Evolutionary conservation across 2,888 invertebrate species (phyloP).

Genomic region (Galerucella calmariensis): DNA sequence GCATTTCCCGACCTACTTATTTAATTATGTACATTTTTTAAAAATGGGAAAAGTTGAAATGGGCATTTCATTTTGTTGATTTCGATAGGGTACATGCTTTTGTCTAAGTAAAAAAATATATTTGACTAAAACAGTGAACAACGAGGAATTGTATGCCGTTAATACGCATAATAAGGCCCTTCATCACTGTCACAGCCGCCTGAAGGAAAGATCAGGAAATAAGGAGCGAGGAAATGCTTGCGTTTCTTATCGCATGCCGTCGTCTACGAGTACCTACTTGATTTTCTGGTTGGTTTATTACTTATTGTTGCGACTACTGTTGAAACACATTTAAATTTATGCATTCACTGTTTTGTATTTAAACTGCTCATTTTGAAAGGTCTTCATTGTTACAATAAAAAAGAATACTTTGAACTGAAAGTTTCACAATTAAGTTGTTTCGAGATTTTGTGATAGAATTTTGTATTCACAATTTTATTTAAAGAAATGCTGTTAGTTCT

Average conservation of each 20-base stretch:
- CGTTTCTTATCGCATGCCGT: conserved; percentile 43
- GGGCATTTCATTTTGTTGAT: neutral
- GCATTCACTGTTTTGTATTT: conserved; percentile 41
- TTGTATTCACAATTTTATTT: no score
- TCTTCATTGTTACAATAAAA: neutral
- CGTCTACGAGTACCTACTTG: conserved; percentile 48
- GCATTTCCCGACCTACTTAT: no score
- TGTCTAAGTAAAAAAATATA: conserved; percentile 5
- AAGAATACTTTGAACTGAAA: neutral
- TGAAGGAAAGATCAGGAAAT: conserved; percentile 54
- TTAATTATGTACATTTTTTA: no score
- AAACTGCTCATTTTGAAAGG: conserved; percentile 17
- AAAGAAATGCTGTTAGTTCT: no score
- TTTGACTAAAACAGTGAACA: conserved; percentile 26
- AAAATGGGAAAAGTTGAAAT: no score
- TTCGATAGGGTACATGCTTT: neutral
- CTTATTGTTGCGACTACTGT: conserved; percentile 48
- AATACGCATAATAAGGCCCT: conserved; percentile 62
- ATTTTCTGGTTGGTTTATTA: conserved; percentile 61
- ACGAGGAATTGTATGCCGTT: conserved; percentile 53
- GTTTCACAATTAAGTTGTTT: no score
- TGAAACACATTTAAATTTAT: conserved; percentile 58
- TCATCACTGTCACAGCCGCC: conserved; percentile 58
- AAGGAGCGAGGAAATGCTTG: conserved; percentile 55
- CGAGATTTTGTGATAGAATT: no score